Base-by-base conservation (phyloP, 1,140 invertebrate genomes). In the Hylaeus volcanicus region DNA sequence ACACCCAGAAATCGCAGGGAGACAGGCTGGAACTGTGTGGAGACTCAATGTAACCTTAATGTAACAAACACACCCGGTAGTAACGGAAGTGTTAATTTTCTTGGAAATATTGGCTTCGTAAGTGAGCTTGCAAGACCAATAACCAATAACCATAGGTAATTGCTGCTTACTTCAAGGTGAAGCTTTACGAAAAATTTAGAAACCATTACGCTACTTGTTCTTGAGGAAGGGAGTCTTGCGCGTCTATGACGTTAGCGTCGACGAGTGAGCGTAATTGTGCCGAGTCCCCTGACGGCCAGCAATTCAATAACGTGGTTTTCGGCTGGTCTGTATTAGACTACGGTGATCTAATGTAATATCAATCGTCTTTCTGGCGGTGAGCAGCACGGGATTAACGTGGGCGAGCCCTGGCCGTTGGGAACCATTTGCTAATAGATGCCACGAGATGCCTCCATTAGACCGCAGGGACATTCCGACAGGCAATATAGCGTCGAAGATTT, bases 401-500 rank as follows among this genome's bases (percentile, higher is more conserved):
- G 78, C 81, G 87, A 88, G 86, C 89, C 82, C 82, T 88, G 89
- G 89, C 88, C 88, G 86, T 88, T 90, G 89, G 89, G 89, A 91
- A 86, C 89, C 89, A 91, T 91, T 91, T 90, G 89, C 90, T 91
- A 91, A 91, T 91, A 91, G 89, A 90, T 88, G 89, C 89, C 89
- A 82, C 89, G 89, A 90, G 85, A 89, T 90, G 81, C 88, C 81
- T 88, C 89, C 88, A 91, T 90, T 90, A 91, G 89, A 90, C 89
- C 89, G 81, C 88, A 90, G 90, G 89, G 89, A 90, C 88, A 90
- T 90, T 90, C 88, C 88, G 79, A 65, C 81, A 58, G 83, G 89
- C 89, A 89, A 90, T 91, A 90, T 91, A 86, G 82, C 88, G 83
- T 87, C 83, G 89, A 88, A 90, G 86, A 91, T 90, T 90, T 86